Evolutionary conservation across 2,797 vertebrate species (phyloP).

Genomic region (Danio albolineatus): DNA sequence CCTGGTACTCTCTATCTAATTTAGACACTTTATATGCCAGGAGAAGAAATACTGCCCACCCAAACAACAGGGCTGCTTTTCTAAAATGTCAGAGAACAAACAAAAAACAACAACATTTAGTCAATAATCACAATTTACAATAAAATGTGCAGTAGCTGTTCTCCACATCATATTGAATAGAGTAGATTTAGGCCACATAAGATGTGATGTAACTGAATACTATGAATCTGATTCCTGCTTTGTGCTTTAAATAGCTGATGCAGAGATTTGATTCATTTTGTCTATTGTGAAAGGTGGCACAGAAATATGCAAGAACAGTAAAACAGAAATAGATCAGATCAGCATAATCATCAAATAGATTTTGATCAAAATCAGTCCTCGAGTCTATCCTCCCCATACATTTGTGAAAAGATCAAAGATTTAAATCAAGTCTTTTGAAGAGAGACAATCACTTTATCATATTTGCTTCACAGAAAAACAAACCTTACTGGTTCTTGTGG

Average conservation of each 20-base stretch:
- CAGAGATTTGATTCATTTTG: neutral
- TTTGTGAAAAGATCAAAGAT: too few species aligned
- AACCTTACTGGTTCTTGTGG: too few species aligned
- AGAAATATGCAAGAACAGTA: neutral
- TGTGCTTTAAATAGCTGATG: conserved; percentile 9
- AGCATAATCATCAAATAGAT: neutral
- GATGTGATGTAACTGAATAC: neutral
- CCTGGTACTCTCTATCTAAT: conserved; percentile 97
- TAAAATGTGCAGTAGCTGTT: neutral
- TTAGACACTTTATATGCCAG: conserved; percentile 98
- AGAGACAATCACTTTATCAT: too few species aligned
- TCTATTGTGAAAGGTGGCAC: neutral
- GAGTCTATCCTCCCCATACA: too few species aligned
- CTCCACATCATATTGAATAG: neutral
- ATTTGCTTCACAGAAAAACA: too few species aligned
- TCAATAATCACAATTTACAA: neutral
- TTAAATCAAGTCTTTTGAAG: too few species aligned
- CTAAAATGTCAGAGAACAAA: conserved; percentile 72
- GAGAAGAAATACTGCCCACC: conserved; percentile 95
- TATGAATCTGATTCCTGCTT: neutral
- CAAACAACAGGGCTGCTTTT: conserved; percentile 92
- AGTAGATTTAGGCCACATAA: neutral
- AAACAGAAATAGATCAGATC: neutral
- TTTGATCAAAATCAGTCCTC: neutral
- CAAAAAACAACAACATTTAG: neutral